Conservation (phyloP, 2,888 invertebrate species). For the Polylopha cassiicola region DNA sequence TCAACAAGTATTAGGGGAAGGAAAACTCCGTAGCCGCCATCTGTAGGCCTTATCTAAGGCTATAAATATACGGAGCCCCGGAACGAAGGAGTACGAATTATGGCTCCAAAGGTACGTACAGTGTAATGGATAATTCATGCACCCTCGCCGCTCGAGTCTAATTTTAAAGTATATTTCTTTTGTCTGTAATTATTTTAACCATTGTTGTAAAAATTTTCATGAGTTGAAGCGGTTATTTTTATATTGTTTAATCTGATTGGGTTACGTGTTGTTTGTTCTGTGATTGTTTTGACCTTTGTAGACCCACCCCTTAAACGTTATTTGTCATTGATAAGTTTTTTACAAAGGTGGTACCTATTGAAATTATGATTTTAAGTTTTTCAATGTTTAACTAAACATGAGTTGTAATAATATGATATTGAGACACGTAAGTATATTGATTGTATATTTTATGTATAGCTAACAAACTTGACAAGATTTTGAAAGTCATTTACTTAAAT, state of each 20-base stretch:
- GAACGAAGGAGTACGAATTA: slow-evolving; percentile 67
- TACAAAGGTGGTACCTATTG: slow-evolving; percentile 1
- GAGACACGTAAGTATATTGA: too few relatives aligned
- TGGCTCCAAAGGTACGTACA: slow-evolving; percentile 61
- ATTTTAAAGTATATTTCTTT: slow-evolving; percentile 60
- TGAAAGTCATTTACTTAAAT: too few relatives aligned
- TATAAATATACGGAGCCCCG: slow-evolving; percentile 69
- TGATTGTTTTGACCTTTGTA: too few relatives aligned
- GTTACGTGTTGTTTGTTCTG: too few relatives aligned
- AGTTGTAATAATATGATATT: too few relatives aligned
- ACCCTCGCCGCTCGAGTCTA: slow-evolving; percentile 55
- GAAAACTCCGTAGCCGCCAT: slow-evolving; percentile 69
- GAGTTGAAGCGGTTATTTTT: too few relatives aligned
- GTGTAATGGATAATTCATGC: slow-evolving; percentile 74
- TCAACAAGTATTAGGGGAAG: slow-evolving; percentile 75
- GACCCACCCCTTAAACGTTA: too few relatives aligned
- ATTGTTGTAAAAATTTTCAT: slow-evolving; percentile 13
- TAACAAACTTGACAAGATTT: too few relatives aligned
- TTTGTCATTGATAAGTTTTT: too few relatives aligned
- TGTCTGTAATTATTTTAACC: slow-evolving; percentile 53
- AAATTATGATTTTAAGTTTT: background rate
- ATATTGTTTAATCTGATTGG: too few relatives aligned
- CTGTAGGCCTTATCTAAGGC: slow-evolving; percentile 72
- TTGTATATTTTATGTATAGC: too few relatives aligned
- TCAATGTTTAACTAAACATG: too few relatives aligned